Evolutionary conservation across 2,888 invertebrate genomes (phyloP).

Genomic region (Hyposoter didymator): DNA sequence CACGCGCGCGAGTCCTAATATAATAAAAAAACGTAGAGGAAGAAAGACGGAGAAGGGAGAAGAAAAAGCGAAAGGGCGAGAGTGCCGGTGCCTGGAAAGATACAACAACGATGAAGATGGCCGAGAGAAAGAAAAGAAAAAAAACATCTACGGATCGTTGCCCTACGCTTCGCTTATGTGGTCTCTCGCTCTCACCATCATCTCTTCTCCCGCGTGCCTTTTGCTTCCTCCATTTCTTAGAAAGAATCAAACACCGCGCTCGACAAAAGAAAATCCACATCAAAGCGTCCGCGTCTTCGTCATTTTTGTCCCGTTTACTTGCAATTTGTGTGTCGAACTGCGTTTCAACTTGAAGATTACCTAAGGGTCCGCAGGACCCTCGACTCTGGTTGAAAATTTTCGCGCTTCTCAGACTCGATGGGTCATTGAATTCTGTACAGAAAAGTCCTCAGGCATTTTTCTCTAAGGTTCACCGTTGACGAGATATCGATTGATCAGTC

Average conservation of each 20-base stretch:
- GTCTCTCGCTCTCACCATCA: conserved; percentile 24
- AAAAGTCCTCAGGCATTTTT: neutral
- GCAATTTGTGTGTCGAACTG: neutral
- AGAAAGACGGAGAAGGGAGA: conserved; percentile 53
- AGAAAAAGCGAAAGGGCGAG: conserved; percentile 58
- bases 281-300: conserved; percentile 7
- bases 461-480: neutral
- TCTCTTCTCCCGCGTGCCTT: conserved; percentile 31
- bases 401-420: neutral
- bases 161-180: conserved; percentile 63
- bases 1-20: conserved; percentile 43
- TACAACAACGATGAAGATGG: conserved; percentile 32
- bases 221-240: conserved; percentile 76
- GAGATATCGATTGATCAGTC: neutral
- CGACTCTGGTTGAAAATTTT: neutral
- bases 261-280: conserved; percentile 74
- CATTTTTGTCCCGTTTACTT: conserved; percentile 11
- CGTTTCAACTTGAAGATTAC: neutral
- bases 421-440: neutral
- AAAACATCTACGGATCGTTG: conserved; percentile 69
- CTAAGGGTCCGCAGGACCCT: neutral
- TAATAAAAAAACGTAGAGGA: conserved; percentile 50
- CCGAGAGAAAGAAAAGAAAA: conserved; percentile 37
- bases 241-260: conserved; percentile 79
- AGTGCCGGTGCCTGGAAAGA: conserved; percentile 34